Evolutionary conservation across 2,113 vertebrate species (phyloP), one percentile per base, ranked within the genome.

Genomic region (Agelaius phoeniceus): DNA sequence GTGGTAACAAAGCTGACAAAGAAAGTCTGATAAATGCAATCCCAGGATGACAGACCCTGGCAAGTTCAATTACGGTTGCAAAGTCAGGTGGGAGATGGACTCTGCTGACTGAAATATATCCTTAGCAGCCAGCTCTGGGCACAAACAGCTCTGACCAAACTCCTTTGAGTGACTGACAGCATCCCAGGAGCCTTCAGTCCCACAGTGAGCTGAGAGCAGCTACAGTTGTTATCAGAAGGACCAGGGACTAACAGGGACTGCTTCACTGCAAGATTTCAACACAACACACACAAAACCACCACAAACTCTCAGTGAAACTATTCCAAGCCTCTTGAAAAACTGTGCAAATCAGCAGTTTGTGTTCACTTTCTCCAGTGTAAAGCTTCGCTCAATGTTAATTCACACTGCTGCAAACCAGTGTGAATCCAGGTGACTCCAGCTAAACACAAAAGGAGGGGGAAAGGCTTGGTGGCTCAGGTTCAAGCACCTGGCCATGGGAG

Each of bases 1-100:
- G 69, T 20, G 55, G 91, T 88, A 92, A 89, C 86, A 65, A 76
- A 82, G 81, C 92, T 80, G 96, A 89, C 86, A 92, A 69, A 76
- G 84, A 54, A 81, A 59, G 68, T 69, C 90, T 68, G 86, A 94
- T 78, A 94, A 96, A 89, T n/a, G 86, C 89, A 91, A 67, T 95
- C 77, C 76, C 43, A 52, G 93, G 74, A 89, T 89, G 96, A 92
- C 94, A 93, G 89, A 84, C 23, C 19, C 51, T 79, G 86, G 96
- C 94, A 95, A 90, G 87, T 94, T 91, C 93, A 92, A 94, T 94
- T 94, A 95, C 2, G 0, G 57, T 3, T 82, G 69, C 62, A 59
- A 63, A 95, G 67, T 58, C 80, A 84, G 80, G 9, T 43, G 76
- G 73, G 85, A 96, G 92, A 75, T 72, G 82, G 90, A 94, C 91